Percentiles rank a stretch among this genome's conserved stretches.
phyloP scores from a whole-genome alignment of 1,140 invertebrate species.

The Ceratitis capitata region DNA sequence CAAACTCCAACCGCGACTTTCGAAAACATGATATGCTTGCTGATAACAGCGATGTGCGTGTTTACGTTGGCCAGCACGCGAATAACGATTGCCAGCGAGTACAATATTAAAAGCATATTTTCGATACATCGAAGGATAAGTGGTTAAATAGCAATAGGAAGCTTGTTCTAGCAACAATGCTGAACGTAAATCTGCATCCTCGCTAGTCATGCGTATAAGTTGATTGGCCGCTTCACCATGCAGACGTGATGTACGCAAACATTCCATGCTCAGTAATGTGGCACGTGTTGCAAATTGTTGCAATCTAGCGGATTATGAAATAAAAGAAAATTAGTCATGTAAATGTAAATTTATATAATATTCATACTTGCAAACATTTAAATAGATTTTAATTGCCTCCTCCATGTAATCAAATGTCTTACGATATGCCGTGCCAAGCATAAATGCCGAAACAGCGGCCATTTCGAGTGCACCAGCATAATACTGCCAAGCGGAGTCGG shows the following conservation, averaged over 20 bases:
- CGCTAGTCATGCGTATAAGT: slow-evolving; percentile 93
- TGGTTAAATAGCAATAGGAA: slow-evolving; percentile 87
- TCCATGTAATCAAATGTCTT: slow-evolving; percentile 93
- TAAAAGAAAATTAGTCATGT: too few species aligned
- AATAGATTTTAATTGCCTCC: slow-evolving; percentile 89
- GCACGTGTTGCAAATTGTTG: slow-evolving; percentile 90
- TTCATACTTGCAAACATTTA: slow-evolving; percentile 84
- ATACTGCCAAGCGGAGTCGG: slow-evolving; percentile 96
- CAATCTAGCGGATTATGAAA: slow-evolving; percentile 73
- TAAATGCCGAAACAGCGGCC: slow-evolving; percentile 91
- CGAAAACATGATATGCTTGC: slow-evolving; percentile 86
- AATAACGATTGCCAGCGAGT: slow-evolving; percentile 90
- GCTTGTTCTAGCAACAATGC: slow-evolving; percentile 95
- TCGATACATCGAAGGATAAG: slow-evolving; percentile 78
- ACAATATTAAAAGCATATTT: slow-evolving; percentile 99
- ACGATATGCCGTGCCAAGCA: slow-evolving; percentile 80
- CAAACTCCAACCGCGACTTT: slow-evolving; percentile 84
- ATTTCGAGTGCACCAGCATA: slow-evolving; percentile 96
- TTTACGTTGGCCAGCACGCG: slow-evolving; percentile 89
- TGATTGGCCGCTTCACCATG: slow-evolving; percentile 92
- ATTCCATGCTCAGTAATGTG: slow-evolving; percentile 88
- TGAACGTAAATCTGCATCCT: slow-evolving; percentile 90
- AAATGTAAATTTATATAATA: background rate
- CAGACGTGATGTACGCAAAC: slow-evolving; percentile 78
- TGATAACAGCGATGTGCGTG: slow-evolving; percentile 92